A percentile compares a stretch with the other conserved stretches of the same genome.
Conservation (phyloP, 2,888 invertebrate genomes). For the Bhutanitis thaidina region DNA sequence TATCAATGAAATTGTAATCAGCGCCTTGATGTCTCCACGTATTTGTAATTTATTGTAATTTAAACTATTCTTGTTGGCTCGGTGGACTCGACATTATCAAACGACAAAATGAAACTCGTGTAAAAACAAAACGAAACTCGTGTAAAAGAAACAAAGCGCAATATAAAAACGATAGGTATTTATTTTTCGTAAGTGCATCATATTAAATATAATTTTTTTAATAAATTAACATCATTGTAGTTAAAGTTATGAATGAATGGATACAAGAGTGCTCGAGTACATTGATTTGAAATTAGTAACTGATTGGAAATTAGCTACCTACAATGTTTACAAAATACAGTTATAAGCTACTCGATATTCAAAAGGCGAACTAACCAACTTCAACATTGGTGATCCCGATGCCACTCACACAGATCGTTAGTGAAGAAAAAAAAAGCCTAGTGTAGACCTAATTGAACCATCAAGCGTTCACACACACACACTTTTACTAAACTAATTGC, state of each 20-base stretch:
- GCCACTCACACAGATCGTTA: constrained; percentile 39
- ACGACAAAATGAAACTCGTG: too few species aligned
- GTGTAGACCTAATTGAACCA: constrained; percentile 67
- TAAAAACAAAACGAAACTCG: too few species aligned
- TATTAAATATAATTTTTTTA: too few species aligned
- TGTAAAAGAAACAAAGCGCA: too few species aligned
- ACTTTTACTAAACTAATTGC: constrained; percentile 75
- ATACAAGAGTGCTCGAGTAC: too few species aligned
- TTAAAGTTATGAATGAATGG: too few species aligned
- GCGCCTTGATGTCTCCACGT: background rate
- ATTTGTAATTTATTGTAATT: constrained; percentile 1
- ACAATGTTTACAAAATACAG: background rate
- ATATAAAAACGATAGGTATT: too few species aligned
- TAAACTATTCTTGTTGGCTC: background rate
- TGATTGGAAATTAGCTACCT: background rate
- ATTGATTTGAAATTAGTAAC: constrained; percentile 2
- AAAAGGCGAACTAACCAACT: constrained; percentile 61
- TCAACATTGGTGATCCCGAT: constrained; percentile 62
- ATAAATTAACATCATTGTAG: too few species aligned
- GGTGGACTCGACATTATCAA: too few species aligned
- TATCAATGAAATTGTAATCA: constrained; percentile 16
- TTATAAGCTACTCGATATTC: constrained; percentile 24
- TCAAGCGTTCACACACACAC: constrained; percentile 71
- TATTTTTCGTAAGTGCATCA: too few species aligned
- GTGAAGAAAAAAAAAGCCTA: constrained; percentile 54